These are phyloP conservation scores for Phytoseiulus persimilis DNA, from an alignment of 2,888 invertebrate genomes.

Conservation along the genomic window DNA sequence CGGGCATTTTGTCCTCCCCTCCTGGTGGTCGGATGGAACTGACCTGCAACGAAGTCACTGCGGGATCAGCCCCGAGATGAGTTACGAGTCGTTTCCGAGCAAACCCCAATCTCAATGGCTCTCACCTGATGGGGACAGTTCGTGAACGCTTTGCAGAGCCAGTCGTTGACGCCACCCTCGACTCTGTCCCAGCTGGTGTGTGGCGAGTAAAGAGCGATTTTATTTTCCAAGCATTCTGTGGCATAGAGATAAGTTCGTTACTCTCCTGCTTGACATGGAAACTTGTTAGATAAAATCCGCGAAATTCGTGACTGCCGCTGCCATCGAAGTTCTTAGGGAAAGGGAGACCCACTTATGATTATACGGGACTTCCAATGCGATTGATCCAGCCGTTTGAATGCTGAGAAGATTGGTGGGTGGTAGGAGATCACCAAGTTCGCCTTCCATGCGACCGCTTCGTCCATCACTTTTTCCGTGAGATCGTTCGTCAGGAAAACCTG, in stretches of 20 bases:
- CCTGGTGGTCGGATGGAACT: background rate
- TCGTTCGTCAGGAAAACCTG: conserved; percentile 73
- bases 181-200: conserved; percentile 83
- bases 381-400: conserved; percentile 66
- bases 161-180: conserved; percentile 78
- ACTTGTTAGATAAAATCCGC: no score
- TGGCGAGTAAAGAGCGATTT: conserved; percentile 82
- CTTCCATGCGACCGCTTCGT: conserved; percentile 64
- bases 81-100: background rate
- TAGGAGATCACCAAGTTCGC: conserved; percentile 78
- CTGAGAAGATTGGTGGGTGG: conserved; percentile 87
- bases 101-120: no score
- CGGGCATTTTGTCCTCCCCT: background rate
- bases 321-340: no score
- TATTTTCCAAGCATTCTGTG: conserved; percentile 67
- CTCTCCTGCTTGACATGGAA: no score
- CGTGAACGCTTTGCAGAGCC: conserved; percentile 67
- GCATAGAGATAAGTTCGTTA: no score
- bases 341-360: background rate
- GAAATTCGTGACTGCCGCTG: no score
- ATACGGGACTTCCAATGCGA: conserved; percentile 57
- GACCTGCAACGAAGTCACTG: background rate
- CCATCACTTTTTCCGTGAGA: conserved; percentile 73
- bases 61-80: background rate
- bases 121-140: background rate